Evolutionary conservation across 1,140 invertebrate genomes (phyloP).

Genomic region (Pemphigus obesinymphae): DNA sequence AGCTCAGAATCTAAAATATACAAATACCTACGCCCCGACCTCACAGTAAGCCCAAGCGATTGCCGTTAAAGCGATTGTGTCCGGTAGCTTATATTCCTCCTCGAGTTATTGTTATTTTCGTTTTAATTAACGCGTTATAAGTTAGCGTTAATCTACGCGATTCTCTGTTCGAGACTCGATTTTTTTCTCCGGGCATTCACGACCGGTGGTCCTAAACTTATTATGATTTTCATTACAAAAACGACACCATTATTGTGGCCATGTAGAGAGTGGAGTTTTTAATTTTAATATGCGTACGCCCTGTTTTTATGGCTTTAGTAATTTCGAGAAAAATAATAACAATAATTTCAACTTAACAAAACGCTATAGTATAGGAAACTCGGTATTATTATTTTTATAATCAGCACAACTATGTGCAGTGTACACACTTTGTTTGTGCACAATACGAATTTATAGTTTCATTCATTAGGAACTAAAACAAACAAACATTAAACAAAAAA

Average conservation of each 20-base stretch:
- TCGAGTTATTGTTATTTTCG: background rate
- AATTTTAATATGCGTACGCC: background rate
- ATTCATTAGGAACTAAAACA: background rate
- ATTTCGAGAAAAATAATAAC: background rate
- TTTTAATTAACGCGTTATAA: background rate
- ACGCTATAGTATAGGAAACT: background rate
- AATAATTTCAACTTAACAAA: background rate
- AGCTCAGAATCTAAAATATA: no score
- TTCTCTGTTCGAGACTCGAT: background rate
- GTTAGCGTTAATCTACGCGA: background rate
- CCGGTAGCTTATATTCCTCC: no score
- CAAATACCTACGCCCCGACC: no score
- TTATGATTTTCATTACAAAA: slow-evolving; percentile 9
- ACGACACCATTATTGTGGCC: background rate
- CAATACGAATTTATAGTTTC: background rate
- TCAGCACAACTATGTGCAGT: background rate
- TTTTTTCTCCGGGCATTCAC: background rate
- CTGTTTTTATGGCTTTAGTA: background rate
- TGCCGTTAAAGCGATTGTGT: no score
- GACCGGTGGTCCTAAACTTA: background rate
- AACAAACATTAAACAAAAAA: background rate
- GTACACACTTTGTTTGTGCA: background rate
- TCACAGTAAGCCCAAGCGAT: no score
- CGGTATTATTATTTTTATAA: background rate
- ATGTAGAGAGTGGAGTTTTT: background rate